phyloP scores from a whole-genome alignment of 2,113 vertebrate species.

The Rhombomys opimus region DNA sequence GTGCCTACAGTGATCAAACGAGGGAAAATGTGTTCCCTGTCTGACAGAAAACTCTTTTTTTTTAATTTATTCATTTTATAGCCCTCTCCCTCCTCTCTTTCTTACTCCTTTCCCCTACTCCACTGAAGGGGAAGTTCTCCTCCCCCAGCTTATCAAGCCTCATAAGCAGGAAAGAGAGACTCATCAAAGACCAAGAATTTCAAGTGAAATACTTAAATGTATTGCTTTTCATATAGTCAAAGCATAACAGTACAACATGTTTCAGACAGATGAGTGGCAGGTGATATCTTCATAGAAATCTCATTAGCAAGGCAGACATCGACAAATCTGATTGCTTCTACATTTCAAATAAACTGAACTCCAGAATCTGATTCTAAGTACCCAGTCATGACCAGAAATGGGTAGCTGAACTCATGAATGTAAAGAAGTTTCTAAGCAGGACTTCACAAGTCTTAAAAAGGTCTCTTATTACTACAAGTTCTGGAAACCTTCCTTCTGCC shows the following conservation, averaged over 20 bases:
- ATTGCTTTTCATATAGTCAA: slow-evolving; percentile 4
- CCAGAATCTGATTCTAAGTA: background rate
- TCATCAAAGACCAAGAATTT: background rate
- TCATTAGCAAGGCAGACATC: background rate
- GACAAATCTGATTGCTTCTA: background rate
- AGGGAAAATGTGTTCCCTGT: background rate
- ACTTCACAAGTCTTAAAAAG: background rate
- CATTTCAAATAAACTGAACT: slow-evolving; percentile 27
- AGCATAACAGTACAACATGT: background rate
- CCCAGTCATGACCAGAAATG: background rate
- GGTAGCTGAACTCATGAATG: background rate
- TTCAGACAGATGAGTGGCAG: background rate
- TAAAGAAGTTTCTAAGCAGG: background rate
- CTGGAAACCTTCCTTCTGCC: background rate
- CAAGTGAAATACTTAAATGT: background rate
- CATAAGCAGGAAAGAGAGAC: background rate
- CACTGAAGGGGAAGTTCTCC: background rate
- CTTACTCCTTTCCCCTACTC: too few relatives aligned
- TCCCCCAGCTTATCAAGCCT: too few relatives aligned
- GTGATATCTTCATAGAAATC: background rate
- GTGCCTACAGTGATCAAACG: too few relatives aligned
- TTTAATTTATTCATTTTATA: too few relatives aligned
- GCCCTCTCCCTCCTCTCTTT: too few relatives aligned
- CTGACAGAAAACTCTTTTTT: background rate
- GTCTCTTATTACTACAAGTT: background rate